Evolutionary conservation across 2,888 invertebrate species (phyloP), one percentile per base, ranked within the genome.

Genomic region (Phengaris alcon): DNA sequence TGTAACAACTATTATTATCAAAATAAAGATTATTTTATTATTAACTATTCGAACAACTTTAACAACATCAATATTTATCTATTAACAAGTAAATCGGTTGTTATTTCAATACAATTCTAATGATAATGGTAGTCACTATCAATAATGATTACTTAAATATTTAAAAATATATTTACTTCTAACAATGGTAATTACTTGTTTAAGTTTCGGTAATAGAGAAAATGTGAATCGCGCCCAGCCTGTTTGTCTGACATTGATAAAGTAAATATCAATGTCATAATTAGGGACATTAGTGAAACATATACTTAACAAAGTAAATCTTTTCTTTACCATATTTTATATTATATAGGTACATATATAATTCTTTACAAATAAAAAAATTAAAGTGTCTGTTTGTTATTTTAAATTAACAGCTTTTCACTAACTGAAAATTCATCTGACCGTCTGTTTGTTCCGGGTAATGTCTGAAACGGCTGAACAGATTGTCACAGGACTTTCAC

Each of bases 11-110:
- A 6, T 6, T 22, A 3, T 59, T 22, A 64, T 35, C 64, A 35
- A 44, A 35, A 44, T 12, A 35, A 64, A 22, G 22, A 22, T 0
- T 22, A 22, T 22, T 22, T 22, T 22, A 22, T 22, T 64, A 12
- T 44, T 12, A 35, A 64, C 64, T 44, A 44, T 2, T 44, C 6
- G 12, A 64, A 64, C 10, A 13, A 64, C 6, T 12, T 9, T 52
- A 44, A 12, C 35, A 22, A 44, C 64, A 44, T 64, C 8, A 15
- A 44, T 13, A 9, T 64, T 64, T 64, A 64, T 64, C 64, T 12
- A 35, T 22, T 13, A 15, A 64, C 64, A 64, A 35, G 64, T 64
- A 64, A 35, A 64, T 64, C 12, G 64, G 13, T 64, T 64, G 64
- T 64, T 12, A 64, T 64, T 64, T 64, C 12, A 6, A 64, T 35